Conservation (phyloP, 2,113 vertebrate genomes). For the Nicator chloris region DNA sequence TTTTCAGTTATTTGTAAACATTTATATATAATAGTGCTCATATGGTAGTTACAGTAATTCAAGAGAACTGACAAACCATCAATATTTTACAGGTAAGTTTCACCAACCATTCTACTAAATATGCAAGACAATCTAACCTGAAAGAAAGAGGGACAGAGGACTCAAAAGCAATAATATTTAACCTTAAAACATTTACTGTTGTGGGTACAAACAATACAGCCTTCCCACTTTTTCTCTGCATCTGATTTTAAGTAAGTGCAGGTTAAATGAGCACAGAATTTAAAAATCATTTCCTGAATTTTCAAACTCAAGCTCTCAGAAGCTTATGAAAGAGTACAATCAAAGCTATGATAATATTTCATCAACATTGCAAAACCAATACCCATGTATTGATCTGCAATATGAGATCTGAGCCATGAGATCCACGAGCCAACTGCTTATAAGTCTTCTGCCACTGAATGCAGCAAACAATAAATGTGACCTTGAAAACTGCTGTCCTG, state of each 20-base stretch:
- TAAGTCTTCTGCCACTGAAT: not conserved
- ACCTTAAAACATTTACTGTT: not conserved
- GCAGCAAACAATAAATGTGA: not conserved
- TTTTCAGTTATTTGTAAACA: too few species aligned
- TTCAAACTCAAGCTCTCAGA: not conserved
- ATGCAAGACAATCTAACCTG: not conserved
- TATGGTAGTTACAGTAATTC: not conserved
- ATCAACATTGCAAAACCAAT: not conserved
- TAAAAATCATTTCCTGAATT: not conserved
- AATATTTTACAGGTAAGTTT: not conserved
- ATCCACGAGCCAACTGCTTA: not conserved
- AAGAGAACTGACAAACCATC: not conserved
- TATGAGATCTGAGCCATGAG: too few species aligned
- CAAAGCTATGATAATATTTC: not conserved
- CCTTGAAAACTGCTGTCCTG: not conserved
- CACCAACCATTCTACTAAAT: not conserved
- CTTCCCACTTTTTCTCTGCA: fast-evolving
- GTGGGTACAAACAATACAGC: not conserved
- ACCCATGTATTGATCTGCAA: not conserved
- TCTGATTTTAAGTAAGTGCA: not conserved
- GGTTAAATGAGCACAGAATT: not conserved
- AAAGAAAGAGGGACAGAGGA: fast-evolving
- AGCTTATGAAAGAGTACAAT: not conserved
- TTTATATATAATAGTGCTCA: not conserved
- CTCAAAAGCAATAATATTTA: not conserved